phyloP scores from a whole-genome alignment of 2,113 vertebrate species.

The Phyllostomus discolor region DNA sequence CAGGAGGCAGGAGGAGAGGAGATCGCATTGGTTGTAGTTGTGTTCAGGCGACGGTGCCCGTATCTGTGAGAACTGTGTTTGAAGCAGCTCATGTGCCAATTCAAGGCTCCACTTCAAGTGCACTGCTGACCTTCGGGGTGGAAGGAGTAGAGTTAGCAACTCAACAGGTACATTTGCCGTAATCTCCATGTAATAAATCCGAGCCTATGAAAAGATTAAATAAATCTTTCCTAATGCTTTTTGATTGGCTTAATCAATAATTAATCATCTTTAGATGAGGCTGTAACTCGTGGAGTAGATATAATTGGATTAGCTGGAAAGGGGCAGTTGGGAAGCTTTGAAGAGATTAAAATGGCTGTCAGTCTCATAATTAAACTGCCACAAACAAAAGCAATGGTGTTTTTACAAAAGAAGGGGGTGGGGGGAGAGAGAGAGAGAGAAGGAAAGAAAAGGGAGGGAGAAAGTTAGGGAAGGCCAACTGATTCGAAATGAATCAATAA shows the following conservation, averaged over 20 bases:
- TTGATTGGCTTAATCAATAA: conserved; percentile 90
- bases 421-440: conserved; percentile 14
- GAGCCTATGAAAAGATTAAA: conserved; percentile 78
- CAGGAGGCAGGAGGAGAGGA: not conserved
- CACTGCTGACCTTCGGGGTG: not conserved
- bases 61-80: not conserved
- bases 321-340: conserved; percentile 89
- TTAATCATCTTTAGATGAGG: conserved; percentile 87
- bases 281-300: conserved; percentile 90
- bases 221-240: conserved; percentile 83
- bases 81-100: not conserved
- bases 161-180: conserved; percentile 63
- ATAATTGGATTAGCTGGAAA: conserved; percentile 97
- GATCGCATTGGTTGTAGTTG: not conserved
- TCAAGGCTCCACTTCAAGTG: not conserved
- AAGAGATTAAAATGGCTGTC: conserved; percentile 96
- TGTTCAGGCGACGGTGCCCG: not conserved
- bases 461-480: conserved; percentile 53
- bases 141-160: conserved; percentile 1
- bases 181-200: conserved; percentile 78
- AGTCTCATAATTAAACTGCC: conserved; percentile 97
- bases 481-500: conserved; percentile 77
- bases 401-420: not conserved
- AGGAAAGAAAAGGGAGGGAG: not conserved
- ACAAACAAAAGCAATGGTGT: conserved; percentile 82